Evolutionary conservation across 2,888 invertebrate species (phyloP).

Genomic region (Eulithis prunata): DNA sequence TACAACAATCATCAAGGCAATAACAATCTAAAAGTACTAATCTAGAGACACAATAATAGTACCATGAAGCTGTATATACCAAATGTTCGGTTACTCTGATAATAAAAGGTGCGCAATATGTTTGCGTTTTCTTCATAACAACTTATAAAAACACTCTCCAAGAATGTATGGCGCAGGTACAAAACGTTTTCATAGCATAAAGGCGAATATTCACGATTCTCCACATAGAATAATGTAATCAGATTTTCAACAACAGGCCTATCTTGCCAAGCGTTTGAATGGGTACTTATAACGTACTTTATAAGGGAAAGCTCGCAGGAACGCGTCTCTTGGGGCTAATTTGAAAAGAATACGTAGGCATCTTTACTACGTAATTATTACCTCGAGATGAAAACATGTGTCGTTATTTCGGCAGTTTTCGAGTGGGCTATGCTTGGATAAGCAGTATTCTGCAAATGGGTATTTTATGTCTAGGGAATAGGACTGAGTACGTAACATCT

Average conservation of each 20-base stretch:
- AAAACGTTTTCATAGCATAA: slow-evolving; percentile 15
- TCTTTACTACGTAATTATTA: slow-evolving; percentile 44
- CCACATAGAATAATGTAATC: slow-evolving; percentile 38
- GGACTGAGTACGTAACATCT: slow-evolving; percentile 9
- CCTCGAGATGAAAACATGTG: slow-evolving; percentile 37
- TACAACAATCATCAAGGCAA: too few relatives aligned
- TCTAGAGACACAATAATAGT: too few relatives aligned
- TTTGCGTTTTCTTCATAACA: too few relatives aligned
- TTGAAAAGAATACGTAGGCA: slow-evolving; percentile 41
- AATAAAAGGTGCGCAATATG: too few relatives aligned
- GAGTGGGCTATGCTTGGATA: slow-evolving; percentile 21
- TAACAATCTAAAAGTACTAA: too few relatives aligned
- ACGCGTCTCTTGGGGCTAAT: slow-evolving; percentile 40
- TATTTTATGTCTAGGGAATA: slow-evolving; percentile 17
- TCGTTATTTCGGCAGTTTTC: slow-evolving; percentile 32
- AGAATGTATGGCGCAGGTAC: slow-evolving; percentile 2
- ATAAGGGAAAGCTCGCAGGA: slow-evolving; percentile 40
- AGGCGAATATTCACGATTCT: slow-evolving; percentile 34
- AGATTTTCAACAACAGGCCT: slow-evolving; percentile 41
- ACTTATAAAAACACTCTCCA: not conserved
- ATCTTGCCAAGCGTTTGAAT: slow-evolving; percentile 37
- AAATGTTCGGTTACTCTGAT: too few relatives aligned
- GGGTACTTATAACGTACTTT: slow-evolving; percentile 39
- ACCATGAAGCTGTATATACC: too few relatives aligned
- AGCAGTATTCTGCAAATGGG: slow-evolving; percentile 26